phyloP scores from a whole-genome alignment of 2,888 invertebrate genomes.

The Pogonocherus hispidulus region DNA sequence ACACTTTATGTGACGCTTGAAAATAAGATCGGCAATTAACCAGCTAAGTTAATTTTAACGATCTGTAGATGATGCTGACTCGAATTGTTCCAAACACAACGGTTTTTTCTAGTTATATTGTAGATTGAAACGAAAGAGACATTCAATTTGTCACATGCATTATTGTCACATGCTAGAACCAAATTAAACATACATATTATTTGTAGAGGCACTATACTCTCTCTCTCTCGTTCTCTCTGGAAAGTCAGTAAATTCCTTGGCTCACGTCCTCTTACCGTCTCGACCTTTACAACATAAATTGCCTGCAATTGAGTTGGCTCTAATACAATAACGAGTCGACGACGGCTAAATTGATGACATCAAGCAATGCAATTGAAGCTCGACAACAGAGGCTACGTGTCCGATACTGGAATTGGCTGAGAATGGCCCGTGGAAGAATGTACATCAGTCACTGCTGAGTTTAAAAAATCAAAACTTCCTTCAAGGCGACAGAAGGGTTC shows the following conservation, averaged over 20 bases:
- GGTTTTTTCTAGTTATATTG: too few relatives aligned
- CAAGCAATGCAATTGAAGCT: slow-evolving; percentile 12
- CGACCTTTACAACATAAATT: slow-evolving; percentile 9
- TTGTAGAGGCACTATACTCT: too few relatives aligned
- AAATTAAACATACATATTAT: too few relatives aligned
- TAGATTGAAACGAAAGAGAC: too few relatives aligned
- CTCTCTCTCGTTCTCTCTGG: background rate
- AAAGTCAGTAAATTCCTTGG: slow-evolving; percentile 3
- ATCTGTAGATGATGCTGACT: too few relatives aligned
- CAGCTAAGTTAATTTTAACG: too few relatives aligned
- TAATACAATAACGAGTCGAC: slow-evolving; percentile 20
- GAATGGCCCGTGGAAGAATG: slow-evolving; percentile 19
- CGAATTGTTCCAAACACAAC: too few relatives aligned
- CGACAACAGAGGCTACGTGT: background rate
- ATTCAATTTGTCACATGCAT: too few relatives aligned
- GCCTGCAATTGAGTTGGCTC: slow-evolving; percentile 13
- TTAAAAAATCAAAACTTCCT: too few relatives aligned
- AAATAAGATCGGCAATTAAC: too few relatives aligned
- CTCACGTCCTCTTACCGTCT: slow-evolving; percentile 8
- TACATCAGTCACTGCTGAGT: slow-evolving; percentile 9
- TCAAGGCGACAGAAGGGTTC: background rate
- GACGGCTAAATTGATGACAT: slow-evolving; percentile 20
- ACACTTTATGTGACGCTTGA: too few relatives aligned
- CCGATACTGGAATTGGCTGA: slow-evolving; percentile 4
- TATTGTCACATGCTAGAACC: too few relatives aligned